Percentiles rank a stretch among this genome's conserved stretches.
Evolutionary conservation across 53 echinoderm and acorn worm species (phyloP).

Genomic region (Actinopyga echinites): DNA sequence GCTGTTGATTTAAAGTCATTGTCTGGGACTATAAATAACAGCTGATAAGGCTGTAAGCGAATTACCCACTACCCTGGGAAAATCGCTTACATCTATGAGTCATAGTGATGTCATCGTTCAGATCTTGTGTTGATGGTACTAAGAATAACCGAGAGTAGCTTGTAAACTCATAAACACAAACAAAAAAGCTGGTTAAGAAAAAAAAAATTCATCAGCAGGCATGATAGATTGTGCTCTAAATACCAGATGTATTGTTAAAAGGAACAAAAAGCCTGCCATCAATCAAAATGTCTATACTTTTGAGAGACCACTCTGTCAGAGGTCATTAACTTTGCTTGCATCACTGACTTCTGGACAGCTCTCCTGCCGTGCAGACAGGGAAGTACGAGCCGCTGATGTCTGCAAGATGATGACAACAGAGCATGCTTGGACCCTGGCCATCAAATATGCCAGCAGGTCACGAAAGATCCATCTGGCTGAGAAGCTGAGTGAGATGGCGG

Average conservation of each 20-base stretch:
- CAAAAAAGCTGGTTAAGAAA: background rate
- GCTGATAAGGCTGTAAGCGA: too few relatives aligned
- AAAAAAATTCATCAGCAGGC: too few relatives aligned
- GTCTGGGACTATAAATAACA: background rate
- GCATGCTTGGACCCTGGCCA: constrained; percentile 80
- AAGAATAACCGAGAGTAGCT: background rate
- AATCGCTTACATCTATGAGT: background rate
- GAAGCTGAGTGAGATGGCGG: constrained; percentile 81
- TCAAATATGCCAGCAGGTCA: constrained; percentile 92
- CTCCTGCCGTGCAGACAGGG: constrained; percentile 88
- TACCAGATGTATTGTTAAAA: too few relatives aligned
- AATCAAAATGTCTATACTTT: too few relatives aligned
- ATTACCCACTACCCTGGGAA: too few relatives aligned
- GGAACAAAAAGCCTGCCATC: too few relatives aligned
- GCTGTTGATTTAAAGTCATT: too few relatives aligned
- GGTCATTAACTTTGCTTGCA: too few relatives aligned
- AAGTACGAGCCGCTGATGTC: constrained; percentile 75
- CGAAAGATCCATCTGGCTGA: constrained; percentile 77
- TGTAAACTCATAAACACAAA: background rate
- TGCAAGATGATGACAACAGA: constrained; percentile 85
- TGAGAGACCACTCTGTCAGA: too few relatives aligned
- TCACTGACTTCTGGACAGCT: constrained; percentile 55
- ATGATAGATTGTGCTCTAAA: too few relatives aligned
- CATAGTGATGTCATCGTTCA: background rate
- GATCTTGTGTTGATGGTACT: background rate